A percentile compares a stretch with the other conserved stretches of the same genome.
phyloP scores from a whole-genome alignment of 2,113 vertebrate species.

The Cariama cristata region DNA sequence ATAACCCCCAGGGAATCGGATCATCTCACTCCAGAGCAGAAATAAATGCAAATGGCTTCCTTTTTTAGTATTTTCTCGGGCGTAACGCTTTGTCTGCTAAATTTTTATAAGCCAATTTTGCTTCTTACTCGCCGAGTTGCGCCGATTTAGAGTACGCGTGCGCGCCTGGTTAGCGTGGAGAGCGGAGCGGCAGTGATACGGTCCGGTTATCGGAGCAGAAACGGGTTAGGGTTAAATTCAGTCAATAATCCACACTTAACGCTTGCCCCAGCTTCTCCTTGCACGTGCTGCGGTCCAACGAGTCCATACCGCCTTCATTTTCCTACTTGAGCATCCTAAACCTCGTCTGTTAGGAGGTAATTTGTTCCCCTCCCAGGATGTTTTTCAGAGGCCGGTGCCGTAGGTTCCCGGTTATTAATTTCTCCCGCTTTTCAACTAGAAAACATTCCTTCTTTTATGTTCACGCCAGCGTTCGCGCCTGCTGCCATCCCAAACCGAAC shows the following conservation, averaged over 20 bases:
- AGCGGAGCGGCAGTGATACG: rapidly evolving
- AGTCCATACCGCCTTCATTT: neutral
- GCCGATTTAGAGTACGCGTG: rapidly evolving
- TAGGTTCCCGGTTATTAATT: neutral
- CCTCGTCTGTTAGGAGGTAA: neutral
- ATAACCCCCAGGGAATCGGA: neutral
- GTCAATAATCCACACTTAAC: rapidly evolving
- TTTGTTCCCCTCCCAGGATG: neutral
- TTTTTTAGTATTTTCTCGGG: neutral
- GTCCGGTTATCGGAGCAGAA: neutral
- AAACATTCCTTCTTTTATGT: neutral
- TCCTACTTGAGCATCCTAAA: neutral
- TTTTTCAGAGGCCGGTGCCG: neutral
- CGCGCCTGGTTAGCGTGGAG: neutral
- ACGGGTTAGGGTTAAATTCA: no score
- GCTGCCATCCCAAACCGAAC: neutral
- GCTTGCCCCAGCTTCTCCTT: neutral
- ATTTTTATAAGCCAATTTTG: neutral
- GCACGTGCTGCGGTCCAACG: rapidly evolving
- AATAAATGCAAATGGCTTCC: neutral
- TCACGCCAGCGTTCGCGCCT: neutral
- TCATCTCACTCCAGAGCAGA: neutral
- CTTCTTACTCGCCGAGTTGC: rapidly evolving
- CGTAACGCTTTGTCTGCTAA: rapidly evolving
- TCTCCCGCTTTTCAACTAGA: neutral